Evolutionary conservation across 2,797 vertebrate species (phyloP).

Genomic region (Alexandromys oeconomus): DNA sequence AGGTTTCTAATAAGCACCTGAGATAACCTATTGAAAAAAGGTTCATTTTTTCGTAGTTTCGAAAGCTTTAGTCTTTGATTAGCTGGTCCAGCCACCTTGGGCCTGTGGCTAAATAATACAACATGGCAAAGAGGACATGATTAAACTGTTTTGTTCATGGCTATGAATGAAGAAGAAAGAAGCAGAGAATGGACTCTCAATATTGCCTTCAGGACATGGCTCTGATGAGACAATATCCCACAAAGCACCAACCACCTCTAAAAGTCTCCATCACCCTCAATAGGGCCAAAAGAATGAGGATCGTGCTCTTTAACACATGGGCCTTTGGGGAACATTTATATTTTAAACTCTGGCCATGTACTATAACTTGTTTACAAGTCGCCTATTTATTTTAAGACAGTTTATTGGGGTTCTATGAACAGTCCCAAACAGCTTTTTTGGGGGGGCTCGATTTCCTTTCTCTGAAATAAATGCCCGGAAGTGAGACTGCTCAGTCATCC

Average conservation of each 20-base stretch:
- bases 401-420: neutral
- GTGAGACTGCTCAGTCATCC: neutral
- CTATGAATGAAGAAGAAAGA: neutral
- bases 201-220: neutral
- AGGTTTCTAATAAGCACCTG: neutral
- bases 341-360: neutral
- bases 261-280: neutral
- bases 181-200: fast-evolving
- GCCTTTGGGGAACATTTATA: neutral
- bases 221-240: neutral
- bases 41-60: neutral
- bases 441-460: neutral
- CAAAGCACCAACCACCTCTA: neutral
- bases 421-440: neutral
- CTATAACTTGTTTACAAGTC: neutral
- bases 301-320: too few relatives aligned
- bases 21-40: neutral
- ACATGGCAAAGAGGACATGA: too few relatives aligned
- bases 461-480: neutral
- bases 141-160: neutral
- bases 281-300: fast-evolving
- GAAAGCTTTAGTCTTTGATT: neutral
- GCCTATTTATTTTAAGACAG: neutral
- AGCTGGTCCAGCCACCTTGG: neutral
- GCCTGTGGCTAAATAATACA: neutral